A percentile compares a stretch with the other conserved stretches of the same genome.
These are phyloP conservation scores for Hyppa rectilinea DNA, from an alignment of 2,888 invertebrate genomes.

Conservation along the genomic window DNA sequence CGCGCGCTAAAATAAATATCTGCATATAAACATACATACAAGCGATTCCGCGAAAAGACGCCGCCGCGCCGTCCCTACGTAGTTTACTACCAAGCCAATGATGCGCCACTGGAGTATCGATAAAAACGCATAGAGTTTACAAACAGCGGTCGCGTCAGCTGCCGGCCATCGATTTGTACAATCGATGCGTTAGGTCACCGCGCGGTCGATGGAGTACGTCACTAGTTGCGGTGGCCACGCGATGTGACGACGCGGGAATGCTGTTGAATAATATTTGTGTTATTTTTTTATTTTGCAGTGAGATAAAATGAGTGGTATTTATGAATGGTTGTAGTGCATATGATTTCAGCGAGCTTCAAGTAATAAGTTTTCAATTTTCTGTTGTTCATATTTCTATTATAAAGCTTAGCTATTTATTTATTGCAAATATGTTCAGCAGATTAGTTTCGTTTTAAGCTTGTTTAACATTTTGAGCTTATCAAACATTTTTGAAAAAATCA, in stretches of 20 bases:
- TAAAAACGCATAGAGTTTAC: conserved; percentile 67
- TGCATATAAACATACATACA: conserved; percentile 8
- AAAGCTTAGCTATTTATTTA: background rate
- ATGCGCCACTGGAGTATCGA: conserved; percentile 54
- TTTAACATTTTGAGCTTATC: too few species aligned
- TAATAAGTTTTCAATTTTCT: background rate
- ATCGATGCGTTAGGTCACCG: conserved; percentile 69
- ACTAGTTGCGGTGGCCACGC: conserved; percentile 67
- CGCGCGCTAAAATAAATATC: background rate
- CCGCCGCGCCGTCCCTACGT: background rate
- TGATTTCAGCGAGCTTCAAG: background rate
- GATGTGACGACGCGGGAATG: conserved; percentile 12
- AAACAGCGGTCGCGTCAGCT: conserved; percentile 70
- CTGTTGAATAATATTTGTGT: background rate
- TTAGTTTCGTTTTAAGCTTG: too few species aligned
- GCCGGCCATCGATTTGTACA: conserved; percentile 71
- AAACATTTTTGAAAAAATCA: conserved; percentile 19
- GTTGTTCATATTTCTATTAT: background rate
- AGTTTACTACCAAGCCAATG: conserved; percentile 40
- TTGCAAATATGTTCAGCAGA: background rate
- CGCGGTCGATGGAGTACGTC: conserved; percentile 75
- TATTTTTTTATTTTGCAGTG: background rate
- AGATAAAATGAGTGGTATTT: background rate
- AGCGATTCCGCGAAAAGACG: background rate
- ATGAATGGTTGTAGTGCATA: background rate